phyloP scores from a whole-genome alignment of 2,113 vertebrate genomes.

The Ceratotherium simum region DNA sequence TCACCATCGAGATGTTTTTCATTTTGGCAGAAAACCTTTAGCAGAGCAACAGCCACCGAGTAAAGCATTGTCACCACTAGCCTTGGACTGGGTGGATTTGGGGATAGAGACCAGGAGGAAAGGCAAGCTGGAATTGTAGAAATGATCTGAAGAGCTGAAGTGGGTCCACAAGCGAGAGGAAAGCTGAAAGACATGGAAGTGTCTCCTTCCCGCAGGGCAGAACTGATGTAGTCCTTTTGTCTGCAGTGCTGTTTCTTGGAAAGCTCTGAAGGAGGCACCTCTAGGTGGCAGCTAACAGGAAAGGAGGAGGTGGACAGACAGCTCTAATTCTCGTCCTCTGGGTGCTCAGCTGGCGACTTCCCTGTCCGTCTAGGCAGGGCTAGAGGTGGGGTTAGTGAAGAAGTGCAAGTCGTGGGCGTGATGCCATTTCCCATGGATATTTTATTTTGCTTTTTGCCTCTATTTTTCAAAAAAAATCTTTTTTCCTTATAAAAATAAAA shows the following conservation, averaged over 20 bases:
- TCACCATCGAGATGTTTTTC: neutral
- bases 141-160: neutral
- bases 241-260: neutral
- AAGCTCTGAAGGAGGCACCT: neutral
- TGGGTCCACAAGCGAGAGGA: neutral
- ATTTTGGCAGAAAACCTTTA: neutral
- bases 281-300: neutral
- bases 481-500: neutral
- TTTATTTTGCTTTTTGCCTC: neutral
- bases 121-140: neutral
- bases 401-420: neutral
- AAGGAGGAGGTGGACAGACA: too few relatives aligned
- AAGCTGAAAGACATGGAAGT: neutral
- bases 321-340: neutral
- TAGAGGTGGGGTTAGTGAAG: neutral
- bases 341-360: neutral
- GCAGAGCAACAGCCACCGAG: neutral
- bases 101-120: neutral
- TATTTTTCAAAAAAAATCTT: neutral
- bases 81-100: too few relatives aligned
- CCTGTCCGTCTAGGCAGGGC: too few relatives aligned
- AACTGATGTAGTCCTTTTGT: neutral
- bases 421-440: neutral
- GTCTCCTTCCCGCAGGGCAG: neutral
- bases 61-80: neutral